Evolutionary conservation across 2,888 invertebrate genomes (phyloP), one percentile per base, ranked within the genome.

Genomic region (Steinernema scapterisci): DNA sequence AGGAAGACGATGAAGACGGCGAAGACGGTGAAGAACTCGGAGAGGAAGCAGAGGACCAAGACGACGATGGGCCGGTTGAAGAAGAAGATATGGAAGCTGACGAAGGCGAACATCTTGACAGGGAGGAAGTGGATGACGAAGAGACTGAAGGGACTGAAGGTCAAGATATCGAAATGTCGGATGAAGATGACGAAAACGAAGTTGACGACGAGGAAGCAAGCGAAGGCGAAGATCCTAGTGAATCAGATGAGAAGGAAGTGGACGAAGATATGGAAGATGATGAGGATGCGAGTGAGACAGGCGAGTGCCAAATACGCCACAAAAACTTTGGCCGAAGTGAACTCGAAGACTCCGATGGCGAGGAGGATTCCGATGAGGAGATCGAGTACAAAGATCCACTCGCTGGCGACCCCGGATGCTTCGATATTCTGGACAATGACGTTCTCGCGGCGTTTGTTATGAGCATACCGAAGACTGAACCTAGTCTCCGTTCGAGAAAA

Each of bases 391-490:
- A 16, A 2, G 63, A 63, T n/a, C 63, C 63, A 1, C 25, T 63
- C 1, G 63, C 23, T 16, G 27, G 5, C 16, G 63, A 63, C 5
- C 63, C 63, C 3, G 16, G n/a, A 27, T 16, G 27, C 16, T 63
- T 63, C 38, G 63, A 63, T 31, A 63, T 63, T 63, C 63, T 63
- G 13, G 63, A 63, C 63, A 63, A 63, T 16, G 63, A 63, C 31
- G 63, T 63, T 16, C 63, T 63, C 25, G 27, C 31, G 3, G 31
- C 63, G 16, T 63, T 63, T 63, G 63, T 63, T 2, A 21, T 63
- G 16, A 63, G 9, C 31, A 27, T 63, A 1, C 63, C 63, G 16
- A 63, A 38, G n/a, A 63, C 27, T 16, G 63, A 63, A 16, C 27
- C 63, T 31, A 25, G 1, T 31, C 63, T 63, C 16, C 63, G 63